Conservation (phyloP, 2,113 vertebrate genomes). For the Lutjanus erythropterus region DNA sequence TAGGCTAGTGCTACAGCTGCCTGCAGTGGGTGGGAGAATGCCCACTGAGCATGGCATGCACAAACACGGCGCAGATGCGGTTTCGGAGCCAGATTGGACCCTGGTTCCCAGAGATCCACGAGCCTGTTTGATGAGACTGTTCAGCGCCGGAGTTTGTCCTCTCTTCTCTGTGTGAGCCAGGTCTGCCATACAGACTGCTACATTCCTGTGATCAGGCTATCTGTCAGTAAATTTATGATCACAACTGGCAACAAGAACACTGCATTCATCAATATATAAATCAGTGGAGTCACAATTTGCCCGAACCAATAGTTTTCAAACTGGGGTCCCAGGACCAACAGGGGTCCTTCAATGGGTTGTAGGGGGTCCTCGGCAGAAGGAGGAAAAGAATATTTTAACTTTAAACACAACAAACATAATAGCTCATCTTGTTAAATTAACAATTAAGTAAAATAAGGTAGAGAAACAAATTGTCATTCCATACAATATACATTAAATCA, state of each 20-base stretch:
- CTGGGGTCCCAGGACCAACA: no score
- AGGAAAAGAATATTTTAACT: no score
- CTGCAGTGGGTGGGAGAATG: conserved; percentile 75
- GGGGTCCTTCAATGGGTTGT: no score
- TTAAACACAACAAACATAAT: no score
- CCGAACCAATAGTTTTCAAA: not conserved
- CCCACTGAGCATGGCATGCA: conserved; percentile 75
- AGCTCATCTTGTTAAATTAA: no score
- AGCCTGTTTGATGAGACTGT: conserved; percentile 58
- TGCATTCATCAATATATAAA: conserved; percentile 13
- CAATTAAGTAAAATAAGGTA: no score
- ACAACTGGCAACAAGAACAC: conserved; percentile 17
- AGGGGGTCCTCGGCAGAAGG: no score
- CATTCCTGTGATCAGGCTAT: conserved; percentile 44
- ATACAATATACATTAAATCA: no score
- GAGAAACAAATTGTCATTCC: no score
- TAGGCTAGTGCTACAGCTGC: conserved; percentile 70
- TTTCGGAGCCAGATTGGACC: conserved; percentile 48
- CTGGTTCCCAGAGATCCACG: conserved; percentile 56
- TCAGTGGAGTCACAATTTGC: not conserved
- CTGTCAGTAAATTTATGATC: conserved; percentile 45
- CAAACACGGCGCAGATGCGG: conserved; percentile 73
- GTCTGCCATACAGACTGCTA: conserved; percentile 3
- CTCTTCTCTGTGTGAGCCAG: conserved; percentile 18
- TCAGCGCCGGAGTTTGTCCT: conserved; percentile 12